These are phyloP conservation scores for Eupeodes latifasciatus DNA, from an alignment of 2,888 invertebrate species.

Conservation along the genomic window DNA sequence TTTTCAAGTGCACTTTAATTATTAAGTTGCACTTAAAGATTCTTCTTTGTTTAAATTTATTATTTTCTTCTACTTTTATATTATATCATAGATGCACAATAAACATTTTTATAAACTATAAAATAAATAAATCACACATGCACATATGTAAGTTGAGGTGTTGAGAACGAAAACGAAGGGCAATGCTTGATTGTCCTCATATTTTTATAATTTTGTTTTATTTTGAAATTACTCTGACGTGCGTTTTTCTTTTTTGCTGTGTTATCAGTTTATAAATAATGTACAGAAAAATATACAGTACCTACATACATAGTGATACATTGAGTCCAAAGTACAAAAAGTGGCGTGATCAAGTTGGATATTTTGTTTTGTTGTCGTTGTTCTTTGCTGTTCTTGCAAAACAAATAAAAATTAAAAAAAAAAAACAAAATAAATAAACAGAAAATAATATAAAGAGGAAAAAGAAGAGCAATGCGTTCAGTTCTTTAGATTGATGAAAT, in stretches of 20 bases:
- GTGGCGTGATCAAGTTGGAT: constrained; percentile 69
- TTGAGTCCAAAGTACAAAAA: constrained; percentile 68
- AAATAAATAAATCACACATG: neutral
- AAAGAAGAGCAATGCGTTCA: constrained; percentile 3
- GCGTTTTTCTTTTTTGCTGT: constrained; percentile 57
- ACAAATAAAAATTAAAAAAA: constrained; percentile 13
- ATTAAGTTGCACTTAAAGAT: neutral
- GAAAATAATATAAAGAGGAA: neutral
- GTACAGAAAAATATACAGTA: neutral
- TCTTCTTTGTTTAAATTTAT: constrained; percentile 22
- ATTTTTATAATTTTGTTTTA: neutral
- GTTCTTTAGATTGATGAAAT: constrained; percentile 12
- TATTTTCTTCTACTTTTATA: neutral
- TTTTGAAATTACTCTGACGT: constrained; percentile 47
- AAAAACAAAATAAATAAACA: neutral
- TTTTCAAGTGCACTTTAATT: constrained; percentile 2
- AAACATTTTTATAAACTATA: neutral
- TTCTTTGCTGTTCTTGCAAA: constrained; percentile 14
- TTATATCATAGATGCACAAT: neutral
- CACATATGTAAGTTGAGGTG: neutral
- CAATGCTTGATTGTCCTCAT: constrained; percentile 22
- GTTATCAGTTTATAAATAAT: constrained; percentile 64
- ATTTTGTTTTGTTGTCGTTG: constrained; percentile 30
- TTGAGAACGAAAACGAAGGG: constrained; percentile 1
- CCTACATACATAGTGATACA: constrained; percentile 1